These are phyloP conservation scores for Catotricha subobsoleta DNA, from an alignment of 2,888 invertebrate species.

Conservation along the genomic window DNA sequence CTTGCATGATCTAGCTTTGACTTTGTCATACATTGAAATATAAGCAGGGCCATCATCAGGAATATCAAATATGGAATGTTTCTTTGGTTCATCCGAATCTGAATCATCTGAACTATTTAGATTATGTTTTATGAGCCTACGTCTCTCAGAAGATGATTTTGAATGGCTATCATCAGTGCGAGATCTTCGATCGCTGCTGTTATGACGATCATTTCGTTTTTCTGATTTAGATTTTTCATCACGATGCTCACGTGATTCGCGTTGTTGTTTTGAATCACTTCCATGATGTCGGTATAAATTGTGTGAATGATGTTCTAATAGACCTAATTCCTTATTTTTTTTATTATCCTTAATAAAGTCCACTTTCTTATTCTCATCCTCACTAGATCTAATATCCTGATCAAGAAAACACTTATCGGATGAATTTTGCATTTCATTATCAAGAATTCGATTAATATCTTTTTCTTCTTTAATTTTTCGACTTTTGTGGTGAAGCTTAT, in stretches of 20 bases:
- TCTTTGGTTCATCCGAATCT: slow-evolving; percentile 60
- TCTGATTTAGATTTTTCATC: slow-evolving; percentile 5
- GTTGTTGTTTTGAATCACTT: background rate
- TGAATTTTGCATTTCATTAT: background rate
- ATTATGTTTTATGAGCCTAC: slow-evolving; percentile 6
- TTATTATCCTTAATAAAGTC: background rate
- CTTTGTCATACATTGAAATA: slow-evolving; percentile 96
- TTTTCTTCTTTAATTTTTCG: slow-evolving; percentile 9
- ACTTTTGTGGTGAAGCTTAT: slow-evolving; percentile 7
- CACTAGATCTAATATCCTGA: slow-evolving; percentile 5
- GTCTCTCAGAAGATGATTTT: slow-evolving; percentile 13
- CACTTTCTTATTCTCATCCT: slow-evolving; percentile 5
- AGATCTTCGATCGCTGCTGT: slow-evolving; percentile 5
- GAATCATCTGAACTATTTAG: slow-evolving; percentile 45
- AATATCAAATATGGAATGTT: slow-evolving; percentile 82
- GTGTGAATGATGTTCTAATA: background rate
- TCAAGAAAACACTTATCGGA: background rate
- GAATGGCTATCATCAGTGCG: slow-evolving; percentile 12
- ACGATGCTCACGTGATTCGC: slow-evolving; percentile 2
- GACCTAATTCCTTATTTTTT: background rate
- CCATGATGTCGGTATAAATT: slow-evolving; percentile 2
- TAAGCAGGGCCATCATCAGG: slow-evolving; percentile 70
- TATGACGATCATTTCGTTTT: slow-evolving; percentile 4
- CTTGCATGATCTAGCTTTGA: slow-evolving; percentile 82
- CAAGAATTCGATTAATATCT: background rate